Evolutionary conservation across 2,888 invertebrate genomes (phyloP), one percentile per base, ranked within the genome.

Genomic region (Heterodera filipjevi): DNA sequence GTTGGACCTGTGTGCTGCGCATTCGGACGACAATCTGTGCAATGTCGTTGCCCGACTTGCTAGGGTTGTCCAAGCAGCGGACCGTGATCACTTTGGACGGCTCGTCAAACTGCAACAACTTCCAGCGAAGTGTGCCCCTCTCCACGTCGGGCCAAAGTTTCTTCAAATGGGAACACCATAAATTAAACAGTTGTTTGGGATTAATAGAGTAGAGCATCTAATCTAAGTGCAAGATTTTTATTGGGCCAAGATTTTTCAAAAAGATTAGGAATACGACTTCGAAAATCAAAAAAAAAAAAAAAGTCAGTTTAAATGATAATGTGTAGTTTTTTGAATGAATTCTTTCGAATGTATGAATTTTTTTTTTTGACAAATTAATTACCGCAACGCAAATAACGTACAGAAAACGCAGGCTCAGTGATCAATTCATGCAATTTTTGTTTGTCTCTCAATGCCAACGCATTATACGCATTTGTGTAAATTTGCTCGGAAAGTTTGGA

Each of bases 71-170:
- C 22, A 84, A 82, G 68, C 84, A 84, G 46, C 87, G 83, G 27
- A 88, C 83, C 2, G 84, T 76, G 6, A 89, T 84, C 19, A 85
- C 88, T 39, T 82, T 79, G n/a, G 84, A 82, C 1, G 88, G 87
- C 73, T 85, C 85, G 8, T 84, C 76, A 32, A 82, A 75, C 49
- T 81, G 81, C 5, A 86, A 71, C 27, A 86, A 74, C 74, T 88
- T 83, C 86, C 87, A 88, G 6, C 80, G 76, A n/a, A 88, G 81
- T 2, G 85, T 84, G n/a, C 88, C 88, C 19, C 82, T 82, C 32
- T 86, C 86, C 1, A 89, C 88, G 76, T 88, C 88, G 0, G 86
- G 87, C 88, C 88, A 88, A 85, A 88, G 85, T 81, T 89, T 87
- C 86, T 87, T 76, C 71, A 86, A 79, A 10, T n/a, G n/a, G n/a